Evolutionary conservation across 1,140 invertebrate genomes (phyloP).

Genomic region (Dendrolimus kikuchii): DNA sequence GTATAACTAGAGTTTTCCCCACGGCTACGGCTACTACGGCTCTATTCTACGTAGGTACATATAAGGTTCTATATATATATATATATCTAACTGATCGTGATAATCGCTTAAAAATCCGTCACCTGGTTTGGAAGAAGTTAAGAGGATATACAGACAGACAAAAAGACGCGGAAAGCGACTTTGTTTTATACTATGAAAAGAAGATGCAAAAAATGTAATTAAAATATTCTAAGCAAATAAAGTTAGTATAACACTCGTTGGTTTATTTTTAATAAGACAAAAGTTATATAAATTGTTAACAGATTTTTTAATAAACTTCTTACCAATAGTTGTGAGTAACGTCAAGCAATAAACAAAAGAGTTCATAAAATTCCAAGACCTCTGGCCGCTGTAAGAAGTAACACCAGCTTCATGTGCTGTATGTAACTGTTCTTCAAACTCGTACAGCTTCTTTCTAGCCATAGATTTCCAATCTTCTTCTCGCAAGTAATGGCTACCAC

Average conservation of each 20-base stretch:
- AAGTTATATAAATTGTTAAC: too few species aligned
- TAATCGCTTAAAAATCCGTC: too few species aligned
- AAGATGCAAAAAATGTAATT: not conserved
- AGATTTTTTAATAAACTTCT: conserved; percentile 39
- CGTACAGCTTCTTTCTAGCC: conserved; percentile 84
- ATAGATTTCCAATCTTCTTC: conserved; percentile 92
- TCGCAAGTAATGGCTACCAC: conserved; percentile 82
- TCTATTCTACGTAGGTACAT: too few species aligned
- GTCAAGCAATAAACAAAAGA: conserved; percentile 93
- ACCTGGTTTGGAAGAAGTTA: not conserved
- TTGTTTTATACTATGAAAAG: not conserved
- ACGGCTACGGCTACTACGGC: too few species aligned
- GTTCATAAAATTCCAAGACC: conserved; percentile 94
- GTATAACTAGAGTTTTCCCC: too few species aligned
- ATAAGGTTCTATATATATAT: too few species aligned
- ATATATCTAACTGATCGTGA: too few species aligned
- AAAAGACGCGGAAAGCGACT: conserved; percentile 9
- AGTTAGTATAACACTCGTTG: too few species aligned
- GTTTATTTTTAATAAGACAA: too few species aligned
- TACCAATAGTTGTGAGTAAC: conserved; percentile 95
- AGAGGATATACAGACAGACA: not conserved
- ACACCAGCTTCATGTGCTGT: conserved; percentile 86
- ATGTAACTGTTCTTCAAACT: conserved; percentile 91
- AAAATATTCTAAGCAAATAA: not conserved
- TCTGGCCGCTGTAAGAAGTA: conserved; percentile 85